Conservation (phyloP, 2,797 vertebrate genomes). For the Gadopsis bispinosus region DNA sequence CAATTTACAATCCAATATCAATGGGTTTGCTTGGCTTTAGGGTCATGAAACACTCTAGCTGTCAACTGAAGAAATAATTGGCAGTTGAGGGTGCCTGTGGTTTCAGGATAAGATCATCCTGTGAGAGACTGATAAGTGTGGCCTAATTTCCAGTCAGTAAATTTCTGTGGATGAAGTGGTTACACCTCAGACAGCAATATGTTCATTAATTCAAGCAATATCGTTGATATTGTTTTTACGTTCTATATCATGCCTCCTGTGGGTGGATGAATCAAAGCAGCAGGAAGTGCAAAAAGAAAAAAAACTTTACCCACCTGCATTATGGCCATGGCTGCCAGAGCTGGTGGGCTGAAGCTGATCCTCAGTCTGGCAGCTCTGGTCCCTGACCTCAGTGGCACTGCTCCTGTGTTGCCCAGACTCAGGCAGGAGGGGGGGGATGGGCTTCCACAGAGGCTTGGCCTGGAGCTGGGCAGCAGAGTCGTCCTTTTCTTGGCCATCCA, state of each 20-base stretch:
- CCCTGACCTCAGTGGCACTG: constrained; percentile 33
- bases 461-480: constrained; percentile 41
- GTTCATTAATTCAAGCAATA: not conserved
- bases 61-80: constrained; percentile 2
- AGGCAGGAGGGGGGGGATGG: constrained; percentile 77
- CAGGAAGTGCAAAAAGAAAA: constrained; percentile 19
- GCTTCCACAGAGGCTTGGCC: constrained; percentile 73
- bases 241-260: not conserved
- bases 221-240: not conserved
- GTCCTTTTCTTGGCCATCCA: constrained; percentile 47
- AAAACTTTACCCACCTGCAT: constrained; percentile 54
- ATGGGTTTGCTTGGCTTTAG: not conserved
- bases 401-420: constrained; percentile 17
- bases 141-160: not conserved
- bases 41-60: constrained; percentile 2
- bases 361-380: constrained; percentile 82
- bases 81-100: not conserved
- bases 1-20: constrained; percentile 10
- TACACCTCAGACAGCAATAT: not conserved
- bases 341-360: constrained; percentile 49
- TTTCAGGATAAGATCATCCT: constrained; percentile 8
- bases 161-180: not conserved
- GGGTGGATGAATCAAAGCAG: constrained; percentile 38
- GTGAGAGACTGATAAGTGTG: not conserved
- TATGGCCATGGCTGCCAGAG: constrained; percentile 33